phyloP scores from a whole-genome alignment of 92 coral and sea anemone species.

The Actinernus sp. region DNA sequence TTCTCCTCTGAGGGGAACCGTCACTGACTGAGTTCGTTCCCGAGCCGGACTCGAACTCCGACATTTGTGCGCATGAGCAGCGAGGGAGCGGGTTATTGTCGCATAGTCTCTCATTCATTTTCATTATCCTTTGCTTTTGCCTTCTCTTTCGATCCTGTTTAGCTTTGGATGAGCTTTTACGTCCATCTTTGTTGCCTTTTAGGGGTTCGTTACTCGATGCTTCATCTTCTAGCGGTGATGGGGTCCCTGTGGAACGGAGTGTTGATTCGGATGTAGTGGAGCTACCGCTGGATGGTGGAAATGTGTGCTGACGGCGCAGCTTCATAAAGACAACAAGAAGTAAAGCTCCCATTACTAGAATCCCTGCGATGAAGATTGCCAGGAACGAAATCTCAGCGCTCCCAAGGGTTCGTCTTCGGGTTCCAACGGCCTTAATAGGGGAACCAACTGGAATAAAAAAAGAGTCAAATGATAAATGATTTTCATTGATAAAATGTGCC shows the following conservation, averaged over 20 bases:
- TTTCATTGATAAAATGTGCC: no score
- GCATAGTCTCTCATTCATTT: constrained; percentile 45
- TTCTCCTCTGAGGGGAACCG: constrained; percentile 64
- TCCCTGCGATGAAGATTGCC: constrained; percentile 78
- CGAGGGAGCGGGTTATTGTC: constrained; percentile 73
- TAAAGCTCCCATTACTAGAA: constrained; percentile 75
- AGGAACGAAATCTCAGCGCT: constrained; percentile 84
- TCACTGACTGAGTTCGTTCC: constrained; percentile 69
- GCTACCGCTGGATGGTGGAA: constrained; percentile 82
- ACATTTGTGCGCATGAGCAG: constrained; percentile 79
- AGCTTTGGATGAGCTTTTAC: constrained; percentile 43
- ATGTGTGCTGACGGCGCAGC: constrained; percentile 79
- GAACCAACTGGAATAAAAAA: constrained; percentile 12
- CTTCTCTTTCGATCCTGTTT: constrained; percentile 29
- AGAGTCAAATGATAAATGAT: not conserved
- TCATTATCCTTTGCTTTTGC: constrained; percentile 32
- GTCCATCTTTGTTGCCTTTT: constrained; percentile 42
- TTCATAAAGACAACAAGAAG: constrained; percentile 78
- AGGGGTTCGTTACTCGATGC: constrained; percentile 69
- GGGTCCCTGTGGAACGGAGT: constrained; percentile 75
- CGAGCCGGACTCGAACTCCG: constrained; percentile 76
- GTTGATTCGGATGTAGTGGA: constrained; percentile 96
- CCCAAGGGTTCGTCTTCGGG: constrained; percentile 45
- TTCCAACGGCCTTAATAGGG: constrained; percentile 4
- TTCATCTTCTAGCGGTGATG: constrained; percentile 83